Evolutionary conservation across 92 coral and sea anemone species (phyloP).

Genomic region (Phymanthus crucifer): DNA sequence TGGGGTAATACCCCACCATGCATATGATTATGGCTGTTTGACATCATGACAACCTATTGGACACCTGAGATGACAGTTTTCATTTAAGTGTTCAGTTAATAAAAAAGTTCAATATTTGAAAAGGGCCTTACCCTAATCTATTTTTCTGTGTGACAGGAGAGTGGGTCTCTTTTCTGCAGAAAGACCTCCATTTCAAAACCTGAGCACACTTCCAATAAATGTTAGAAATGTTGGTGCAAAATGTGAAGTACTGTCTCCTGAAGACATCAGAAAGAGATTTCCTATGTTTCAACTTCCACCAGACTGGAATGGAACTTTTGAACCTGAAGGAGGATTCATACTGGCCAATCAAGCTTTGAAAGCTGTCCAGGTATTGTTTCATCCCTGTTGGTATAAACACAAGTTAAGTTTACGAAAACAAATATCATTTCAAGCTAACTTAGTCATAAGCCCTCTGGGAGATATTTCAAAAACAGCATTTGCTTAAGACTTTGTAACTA

Average conservation of each 20-base stretch:
- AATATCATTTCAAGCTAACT: neutral
- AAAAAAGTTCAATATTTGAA: too few relatives aligned
- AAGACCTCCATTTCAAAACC: conserved; percentile 56
- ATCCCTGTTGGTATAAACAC: too few relatives aligned
- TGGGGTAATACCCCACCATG: too few relatives aligned
- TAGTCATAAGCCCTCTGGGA: neutral
- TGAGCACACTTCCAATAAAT: conserved; percentile 41
- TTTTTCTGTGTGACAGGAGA: conserved; percentile 40
- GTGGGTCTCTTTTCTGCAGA: conserved; percentile 70
- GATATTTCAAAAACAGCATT: too few relatives aligned
- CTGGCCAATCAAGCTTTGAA: conserved; percentile 63
- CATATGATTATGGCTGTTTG: too few relatives aligned
- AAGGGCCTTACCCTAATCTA: too few relatives aligned
- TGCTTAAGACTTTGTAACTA: too few relatives aligned
- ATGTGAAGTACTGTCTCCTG: conserved; percentile 60
- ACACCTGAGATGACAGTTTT: too few relatives aligned
- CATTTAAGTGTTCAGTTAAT: too few relatives aligned
- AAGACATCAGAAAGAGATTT: conserved; percentile 54
- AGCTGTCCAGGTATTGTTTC: conserved; percentile 52
- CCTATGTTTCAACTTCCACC: conserved; percentile 47
- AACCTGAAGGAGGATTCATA: conserved; percentile 66
- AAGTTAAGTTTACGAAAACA: too few relatives aligned
- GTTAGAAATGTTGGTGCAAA: conserved; percentile 61
- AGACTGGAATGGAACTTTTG: conserved; percentile 55
- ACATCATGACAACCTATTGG: too few relatives aligned